Evolutionary conservation across 2,797 vertebrate genomes (phyloP).

Genomic region (Sylvilagus floridanus): DNA sequence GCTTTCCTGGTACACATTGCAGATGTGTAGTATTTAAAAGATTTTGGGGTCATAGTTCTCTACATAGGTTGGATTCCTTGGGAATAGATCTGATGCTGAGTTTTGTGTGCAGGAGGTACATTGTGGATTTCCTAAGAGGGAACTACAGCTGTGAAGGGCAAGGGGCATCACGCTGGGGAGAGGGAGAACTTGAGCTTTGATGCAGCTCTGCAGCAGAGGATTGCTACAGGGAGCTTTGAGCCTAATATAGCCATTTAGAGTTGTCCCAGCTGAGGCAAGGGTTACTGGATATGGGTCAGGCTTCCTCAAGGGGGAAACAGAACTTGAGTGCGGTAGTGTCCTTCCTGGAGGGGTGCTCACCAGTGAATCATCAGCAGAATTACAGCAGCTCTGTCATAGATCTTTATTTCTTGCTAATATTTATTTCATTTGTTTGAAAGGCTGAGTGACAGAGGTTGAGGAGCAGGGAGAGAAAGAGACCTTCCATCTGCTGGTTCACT

Average conservation of each 20-base stretch:
- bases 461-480: too few species aligned
- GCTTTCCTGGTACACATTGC: not conserved
- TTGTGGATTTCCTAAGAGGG: not conserved
- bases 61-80: not conserved
- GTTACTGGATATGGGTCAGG: too few species aligned
- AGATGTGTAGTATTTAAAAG: not conserved
- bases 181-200: not conserved
- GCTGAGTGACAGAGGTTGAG: too few species aligned
- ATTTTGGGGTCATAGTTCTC: not conserved
- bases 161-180: not conserved
- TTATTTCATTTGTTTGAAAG: too few species aligned
- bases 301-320: not conserved
- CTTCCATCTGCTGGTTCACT: too few species aligned
- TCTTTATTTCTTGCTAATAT: too few species aligned
- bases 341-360: not conserved
- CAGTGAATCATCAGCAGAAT: not conserved
- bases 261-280: not conserved
- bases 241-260: not conserved
- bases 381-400: too few species aligned
- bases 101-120: not conserved
- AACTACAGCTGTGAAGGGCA: not conserved
- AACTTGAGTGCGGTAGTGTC: not conserved
- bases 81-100: not conserved
- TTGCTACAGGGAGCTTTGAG: not conserved
- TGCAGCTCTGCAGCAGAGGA: not conserved